A percentile compares a stretch with the other conserved stretches of the same genome.
Conservation (phyloP, 1,140 invertebrate species). For the Tetragonula clypearis region DNA sequence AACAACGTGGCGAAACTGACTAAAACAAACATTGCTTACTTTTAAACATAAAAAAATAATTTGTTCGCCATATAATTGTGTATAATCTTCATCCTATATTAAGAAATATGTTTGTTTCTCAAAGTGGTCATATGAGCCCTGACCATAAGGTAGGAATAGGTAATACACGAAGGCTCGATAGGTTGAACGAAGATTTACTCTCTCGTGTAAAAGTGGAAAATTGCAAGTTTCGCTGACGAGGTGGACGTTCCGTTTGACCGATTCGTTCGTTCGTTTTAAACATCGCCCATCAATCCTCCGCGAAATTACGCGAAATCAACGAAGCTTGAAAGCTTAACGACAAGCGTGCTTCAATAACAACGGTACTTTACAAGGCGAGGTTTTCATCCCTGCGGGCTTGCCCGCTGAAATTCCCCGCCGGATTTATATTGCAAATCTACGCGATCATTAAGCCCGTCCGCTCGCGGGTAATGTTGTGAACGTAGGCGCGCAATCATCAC, state of each 20-base stretch:
- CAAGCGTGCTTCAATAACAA: slow-evolving; percentile 20
- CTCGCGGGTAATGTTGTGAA: slow-evolving; percentile 2
- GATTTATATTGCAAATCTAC: slow-evolving; percentile 33
- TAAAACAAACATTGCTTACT: too few species aligned
- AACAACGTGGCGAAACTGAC: too few species aligned
- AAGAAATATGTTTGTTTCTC: too few species aligned
- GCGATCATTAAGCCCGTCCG: slow-evolving; percentile 26
- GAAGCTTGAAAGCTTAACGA: slow-evolving; percentile 13
- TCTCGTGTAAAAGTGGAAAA: neutral
- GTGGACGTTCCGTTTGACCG: neutral
- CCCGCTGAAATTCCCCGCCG: neutral
- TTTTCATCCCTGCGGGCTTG: slow-evolving; percentile 8
- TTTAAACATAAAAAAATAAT: too few species aligned
- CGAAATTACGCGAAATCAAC: slow-evolving; percentile 3
- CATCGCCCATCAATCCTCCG: neutral
- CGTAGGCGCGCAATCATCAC: slow-evolving; percentile 19
- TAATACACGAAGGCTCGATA: too few species aligned
- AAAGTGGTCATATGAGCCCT: too few species aligned
- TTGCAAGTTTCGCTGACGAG: neutral
- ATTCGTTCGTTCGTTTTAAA: neutral
- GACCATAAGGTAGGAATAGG: too few species aligned
- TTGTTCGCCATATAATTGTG: too few species aligned
- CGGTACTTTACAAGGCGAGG: slow-evolving; percentile 17
- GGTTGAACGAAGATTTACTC: too few species aligned
- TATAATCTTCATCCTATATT: too few species aligned